phyloP scores from a whole-genome alignment of 2,113 vertebrate genomes.

The Hippoglossus stenolepis region DNA sequence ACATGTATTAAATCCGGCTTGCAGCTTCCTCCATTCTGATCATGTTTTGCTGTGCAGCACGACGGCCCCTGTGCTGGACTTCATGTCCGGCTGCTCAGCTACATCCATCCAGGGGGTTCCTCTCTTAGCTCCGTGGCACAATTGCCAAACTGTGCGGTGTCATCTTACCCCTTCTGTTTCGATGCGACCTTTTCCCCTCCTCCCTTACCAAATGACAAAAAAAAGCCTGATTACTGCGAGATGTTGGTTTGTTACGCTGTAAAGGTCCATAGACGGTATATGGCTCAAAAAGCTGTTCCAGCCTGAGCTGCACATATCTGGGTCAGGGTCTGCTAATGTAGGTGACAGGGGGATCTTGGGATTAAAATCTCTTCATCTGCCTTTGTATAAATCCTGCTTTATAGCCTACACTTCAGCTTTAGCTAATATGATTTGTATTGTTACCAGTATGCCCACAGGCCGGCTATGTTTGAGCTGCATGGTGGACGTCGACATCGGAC shows the following conservation, averaged over 20 bases:
- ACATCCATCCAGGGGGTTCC: conserved; percentile 62
- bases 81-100: conserved; percentile 46
- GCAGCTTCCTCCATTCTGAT: too few relatives aligned
- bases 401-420: conserved; percentile 72
- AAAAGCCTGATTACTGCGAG: background rate
- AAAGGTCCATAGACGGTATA: conserved; percentile 43
- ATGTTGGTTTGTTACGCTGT: conserved; percentile 18
- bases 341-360: conserved; percentile 82
- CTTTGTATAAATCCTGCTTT: conserved; percentile 81
- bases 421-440: conserved; percentile 80
- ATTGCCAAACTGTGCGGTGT: conserved; percentile 72
- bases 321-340: conserved; percentile 84
- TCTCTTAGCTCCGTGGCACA: conserved; percentile 69
- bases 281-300: conserved; percentile 46
- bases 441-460: conserved; percentile 53
- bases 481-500: conserved; percentile 14
- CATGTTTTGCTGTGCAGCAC: background rate
- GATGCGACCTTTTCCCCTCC: conserved; percentile 61
- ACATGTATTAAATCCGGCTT: too few relatives aligned
- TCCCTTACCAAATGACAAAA: conserved; percentile 42
- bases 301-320: conserved; percentile 73
- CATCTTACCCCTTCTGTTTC: conserved; percentile 78
- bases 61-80: conserved; percentile 3
- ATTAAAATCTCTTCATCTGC: conserved; percentile 84
- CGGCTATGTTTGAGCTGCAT: conserved; percentile 56